These are phyloP conservation scores for Tethea ocularis DNA, from an alignment of 2,888 invertebrate genomes.

Conservation along the genomic window DNA sequence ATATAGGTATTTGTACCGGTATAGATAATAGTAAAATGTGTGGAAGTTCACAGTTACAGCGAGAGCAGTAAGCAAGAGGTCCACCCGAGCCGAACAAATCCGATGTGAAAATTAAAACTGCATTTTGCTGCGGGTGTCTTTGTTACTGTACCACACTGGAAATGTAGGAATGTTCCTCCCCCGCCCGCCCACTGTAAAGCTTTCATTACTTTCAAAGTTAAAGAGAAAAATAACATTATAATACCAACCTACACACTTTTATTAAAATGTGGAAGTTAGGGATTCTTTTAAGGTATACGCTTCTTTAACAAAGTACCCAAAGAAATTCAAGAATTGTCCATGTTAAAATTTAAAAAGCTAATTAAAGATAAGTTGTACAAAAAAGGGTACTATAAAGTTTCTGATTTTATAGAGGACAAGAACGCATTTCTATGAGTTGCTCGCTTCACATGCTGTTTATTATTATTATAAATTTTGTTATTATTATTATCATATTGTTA, in stretches of 20 bases:
- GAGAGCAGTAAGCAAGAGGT: constrained; percentile 23
- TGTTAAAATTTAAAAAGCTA: too few relatives aligned
- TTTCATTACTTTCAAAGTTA: constrained; percentile 1
- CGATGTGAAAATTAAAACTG: constrained; percentile 48
- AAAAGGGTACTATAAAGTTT: too few relatives aligned
- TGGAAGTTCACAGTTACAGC: constrained; percentile 15
- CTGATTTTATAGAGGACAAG: too few relatives aligned
- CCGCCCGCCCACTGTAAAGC: constrained; percentile 1
- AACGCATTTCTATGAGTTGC: too few relatives aligned
- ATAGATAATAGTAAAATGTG: neutral
- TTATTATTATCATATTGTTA: too few relatives aligned
- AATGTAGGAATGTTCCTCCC: neutral
- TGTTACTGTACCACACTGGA: constrained; percentile 8
- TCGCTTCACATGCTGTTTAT: too few relatives aligned
- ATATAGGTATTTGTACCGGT: too few relatives aligned
- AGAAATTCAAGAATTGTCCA: too few relatives aligned
- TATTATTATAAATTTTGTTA: too few relatives aligned
- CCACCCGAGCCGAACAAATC: constrained; percentile 43
- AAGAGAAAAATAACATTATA: neutral
- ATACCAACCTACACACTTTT: neutral
- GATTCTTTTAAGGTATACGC: too few relatives aligned
- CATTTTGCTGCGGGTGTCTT: constrained; percentile 24
- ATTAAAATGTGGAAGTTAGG: neutral
- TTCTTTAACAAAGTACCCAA: too few relatives aligned
- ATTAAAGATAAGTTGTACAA: too few relatives aligned